phyloP scores from a whole-genome alignment of 1,140 invertebrate genomes.

The Trichomalopsis sarcophagae region DNA sequence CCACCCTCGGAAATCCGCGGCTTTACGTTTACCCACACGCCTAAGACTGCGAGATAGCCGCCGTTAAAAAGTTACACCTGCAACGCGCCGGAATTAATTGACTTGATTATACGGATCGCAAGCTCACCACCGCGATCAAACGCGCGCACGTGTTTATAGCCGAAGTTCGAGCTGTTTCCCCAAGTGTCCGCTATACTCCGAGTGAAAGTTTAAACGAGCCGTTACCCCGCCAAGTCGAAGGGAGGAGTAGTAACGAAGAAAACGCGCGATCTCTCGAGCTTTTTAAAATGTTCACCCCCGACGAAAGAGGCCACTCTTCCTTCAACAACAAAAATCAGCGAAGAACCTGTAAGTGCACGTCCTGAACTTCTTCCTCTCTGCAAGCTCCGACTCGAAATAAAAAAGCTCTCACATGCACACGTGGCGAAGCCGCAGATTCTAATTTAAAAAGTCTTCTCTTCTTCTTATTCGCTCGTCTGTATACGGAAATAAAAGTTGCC shows the following conservation, averaged over 20 bases:
- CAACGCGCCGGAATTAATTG: conserved; percentile 11
- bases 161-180: background rate
- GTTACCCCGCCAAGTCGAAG: background rate
- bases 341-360: background rate
- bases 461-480: too few species aligned
- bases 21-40: background rate
- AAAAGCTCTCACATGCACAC: background rate
- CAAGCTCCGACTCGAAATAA: background rate
- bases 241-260: too few species aligned
- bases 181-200: background rate
- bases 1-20: background rate
- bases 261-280: too few species aligned
- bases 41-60: background rate
- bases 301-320: too few species aligned
- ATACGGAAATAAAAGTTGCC: background rate
- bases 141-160: background rate
- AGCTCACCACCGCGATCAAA: background rate
- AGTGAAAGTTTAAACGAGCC: conserved; percentile 4
- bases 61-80: background rate
- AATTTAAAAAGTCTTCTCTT: background rate
- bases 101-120: background rate
- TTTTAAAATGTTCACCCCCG: too few species aligned
- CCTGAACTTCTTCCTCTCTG: too few species aligned
- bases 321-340: background rate
- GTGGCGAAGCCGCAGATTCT: background rate